Evolutionary conservation across 2,113 vertebrate genomes (phyloP).

Genomic region (Nothocercus julius): DNA sequence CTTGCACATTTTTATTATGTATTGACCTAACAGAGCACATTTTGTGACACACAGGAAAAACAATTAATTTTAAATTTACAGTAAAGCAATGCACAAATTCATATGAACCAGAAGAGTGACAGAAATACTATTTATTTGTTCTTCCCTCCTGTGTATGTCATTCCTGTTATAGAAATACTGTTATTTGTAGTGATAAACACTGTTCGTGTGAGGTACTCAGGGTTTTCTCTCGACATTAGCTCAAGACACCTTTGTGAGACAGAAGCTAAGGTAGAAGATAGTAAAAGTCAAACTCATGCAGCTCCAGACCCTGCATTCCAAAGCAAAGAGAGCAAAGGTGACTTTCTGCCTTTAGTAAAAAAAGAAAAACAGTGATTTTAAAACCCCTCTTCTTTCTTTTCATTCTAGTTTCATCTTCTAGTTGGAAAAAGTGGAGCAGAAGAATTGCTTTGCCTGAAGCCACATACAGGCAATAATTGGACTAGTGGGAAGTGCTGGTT

Average conservation of each 20-base stretch:
- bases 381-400: neutral
- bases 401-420: constrained; percentile 27
- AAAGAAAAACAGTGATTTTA: neutral
- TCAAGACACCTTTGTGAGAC: neutral
- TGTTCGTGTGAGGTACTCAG: neutral
- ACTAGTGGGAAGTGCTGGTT: constrained; percentile 5
- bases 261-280: neutral
- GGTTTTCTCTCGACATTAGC: neutral
- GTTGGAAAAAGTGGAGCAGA: constrained; percentile 68
- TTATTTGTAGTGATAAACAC: neutral
- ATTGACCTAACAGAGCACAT: neutral
- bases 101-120: neutral
- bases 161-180: neutral
- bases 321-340: neutral
- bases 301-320: neutral
- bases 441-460: constrained; percentile 62
- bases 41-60: neutral
- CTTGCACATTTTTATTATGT: constrained; percentile 40
- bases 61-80: neutral
- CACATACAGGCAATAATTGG: constrained; percentile 43
- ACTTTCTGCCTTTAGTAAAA: neutral
- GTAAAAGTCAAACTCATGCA: neutral
- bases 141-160: neutral
- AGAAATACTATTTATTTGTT: neutral
- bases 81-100: neutral